Conservation (phyloP, 2,888 invertebrate species). For the Mythimna vitellina region DNA sequence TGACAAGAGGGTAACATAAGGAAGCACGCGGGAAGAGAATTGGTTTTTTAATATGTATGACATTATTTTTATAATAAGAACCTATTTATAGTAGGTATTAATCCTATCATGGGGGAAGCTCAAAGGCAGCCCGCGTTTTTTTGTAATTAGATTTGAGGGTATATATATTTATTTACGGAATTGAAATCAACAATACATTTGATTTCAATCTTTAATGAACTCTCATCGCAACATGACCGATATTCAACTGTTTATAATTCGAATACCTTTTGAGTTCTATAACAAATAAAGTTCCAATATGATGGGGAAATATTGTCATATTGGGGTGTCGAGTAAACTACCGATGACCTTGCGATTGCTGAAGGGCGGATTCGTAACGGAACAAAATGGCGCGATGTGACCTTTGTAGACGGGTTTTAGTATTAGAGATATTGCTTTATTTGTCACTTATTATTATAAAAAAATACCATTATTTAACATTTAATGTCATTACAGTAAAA, state of each 20-base stretch:
- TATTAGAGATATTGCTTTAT: conserved; percentile 3
- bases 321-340: conserved; percentile 32
- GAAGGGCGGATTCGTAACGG: not conserved
- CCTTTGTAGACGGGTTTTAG: not conserved
- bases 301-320: conserved; percentile 1
- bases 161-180: not conserved
- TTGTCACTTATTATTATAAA: not conserved
- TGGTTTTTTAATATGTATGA: too few species aligned
- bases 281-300: conserved; percentile 12
- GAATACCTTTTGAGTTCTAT: not conserved
- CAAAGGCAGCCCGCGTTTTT: not conserved
- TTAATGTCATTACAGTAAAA: not conserved
- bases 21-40: too few species aligned
- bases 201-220: too few species aligned
- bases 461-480: not conserved
- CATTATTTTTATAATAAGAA: too few species aligned
- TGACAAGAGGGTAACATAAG: too few species aligned
- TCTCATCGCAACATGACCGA: too few species aligned
- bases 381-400: conserved; percentile 2
- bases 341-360: conserved; percentile 14
- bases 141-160: not conserved
- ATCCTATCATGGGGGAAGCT: too few species aligned
- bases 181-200: too few species aligned
- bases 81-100: too few species aligned
- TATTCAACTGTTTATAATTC: not conserved